Conservation (phyloP, 2,113 vertebrate species). For the Elgaria multicarinata region DNA sequence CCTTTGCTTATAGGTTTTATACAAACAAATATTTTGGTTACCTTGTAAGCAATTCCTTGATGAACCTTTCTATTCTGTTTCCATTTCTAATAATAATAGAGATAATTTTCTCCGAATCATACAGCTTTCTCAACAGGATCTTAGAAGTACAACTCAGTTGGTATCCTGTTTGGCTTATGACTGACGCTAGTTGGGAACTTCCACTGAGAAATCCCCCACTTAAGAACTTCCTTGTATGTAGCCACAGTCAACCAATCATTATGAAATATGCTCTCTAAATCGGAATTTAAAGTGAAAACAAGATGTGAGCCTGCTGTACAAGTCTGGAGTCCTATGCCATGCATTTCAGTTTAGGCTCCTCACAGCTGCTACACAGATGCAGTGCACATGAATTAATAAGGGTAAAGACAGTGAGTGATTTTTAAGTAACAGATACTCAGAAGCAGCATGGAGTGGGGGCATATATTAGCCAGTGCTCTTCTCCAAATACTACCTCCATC, state of each 20-base stretch:
- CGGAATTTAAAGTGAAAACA: conserved; percentile 66
- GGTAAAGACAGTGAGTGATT: neutral
- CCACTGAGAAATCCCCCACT: conserved; percentile 80
- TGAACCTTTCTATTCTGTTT: conserved; percentile 52
- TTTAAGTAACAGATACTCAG: neutral
- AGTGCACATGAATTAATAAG: neutral
- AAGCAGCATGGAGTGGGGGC: no score
- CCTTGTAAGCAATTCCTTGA: conserved; percentile 51
- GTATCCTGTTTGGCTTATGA: conserved; percentile 59
- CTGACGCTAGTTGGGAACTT: conserved; percentile 79
- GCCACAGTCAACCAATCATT: conserved; percentile 58
- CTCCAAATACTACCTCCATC: no score
- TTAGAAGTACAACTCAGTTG: conserved; percentile 45
- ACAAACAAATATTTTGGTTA: conserved; percentile 55
- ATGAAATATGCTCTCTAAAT: conserved; percentile 59
- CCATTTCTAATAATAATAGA: conserved; percentile 46
- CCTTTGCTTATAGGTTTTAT: conserved; percentile 2
- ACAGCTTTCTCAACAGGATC: conserved; percentile 51
- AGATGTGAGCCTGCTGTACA: conserved; percentile 53
- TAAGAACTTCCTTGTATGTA: conserved; percentile 80
- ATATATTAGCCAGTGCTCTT: no score
- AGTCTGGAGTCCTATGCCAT: accelerated
- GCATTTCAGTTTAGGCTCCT: conserved; percentile 22
- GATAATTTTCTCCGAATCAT: conserved; percentile 27
- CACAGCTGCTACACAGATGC: neutral